phyloP scores from a whole-genome alignment of 1,140 invertebrate genomes.

The Mesaphorura yosii region DNA sequence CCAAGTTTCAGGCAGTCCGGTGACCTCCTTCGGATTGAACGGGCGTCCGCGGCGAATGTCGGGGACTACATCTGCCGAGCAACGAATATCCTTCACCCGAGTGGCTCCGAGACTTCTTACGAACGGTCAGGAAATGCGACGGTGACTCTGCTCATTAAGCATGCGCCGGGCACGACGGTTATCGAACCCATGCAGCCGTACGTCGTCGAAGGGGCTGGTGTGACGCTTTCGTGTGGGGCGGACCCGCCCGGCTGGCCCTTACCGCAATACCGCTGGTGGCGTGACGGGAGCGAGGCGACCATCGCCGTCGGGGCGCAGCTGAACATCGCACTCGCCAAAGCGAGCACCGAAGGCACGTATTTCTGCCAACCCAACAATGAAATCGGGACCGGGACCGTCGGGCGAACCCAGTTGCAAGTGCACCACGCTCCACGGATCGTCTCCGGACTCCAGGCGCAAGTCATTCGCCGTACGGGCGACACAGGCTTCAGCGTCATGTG shows the following conservation, averaged over 20 bases:
- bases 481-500: conserved; percentile 67
- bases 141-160: conserved; percentile 67
- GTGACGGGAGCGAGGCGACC: conserved; percentile 52
- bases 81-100: conserved; percentile 63
- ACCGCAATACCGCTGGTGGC: conserved; percentile 72
- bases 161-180: conserved; percentile 68
- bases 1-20: conserved; percentile 70
- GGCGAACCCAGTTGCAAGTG: conserved; percentile 68
- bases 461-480: conserved; percentile 54
- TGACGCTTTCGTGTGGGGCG: conserved; percentile 73
- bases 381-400: conserved; percentile 68
- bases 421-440: conserved; percentile 74
- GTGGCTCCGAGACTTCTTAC: conserved; percentile 43
- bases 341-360: conserved; percentile 74
- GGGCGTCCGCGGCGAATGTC: conserved; percentile 64
- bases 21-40: conserved; percentile 55
- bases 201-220: conserved; percentile 66
- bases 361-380: conserved; percentile 80
- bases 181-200: conserved; percentile 72
- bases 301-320: conserved; percentile 65
- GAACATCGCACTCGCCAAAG: conserved; percentile 67
- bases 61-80: conserved; percentile 78
- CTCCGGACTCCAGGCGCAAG: conserved; percentile 50
- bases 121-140: conserved; percentile 60
- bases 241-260: conserved; percentile 78